phyloP scores from a whole-genome alignment of 2,113 vertebrate genomes.

The Eubucco bourcierii region DNA sequence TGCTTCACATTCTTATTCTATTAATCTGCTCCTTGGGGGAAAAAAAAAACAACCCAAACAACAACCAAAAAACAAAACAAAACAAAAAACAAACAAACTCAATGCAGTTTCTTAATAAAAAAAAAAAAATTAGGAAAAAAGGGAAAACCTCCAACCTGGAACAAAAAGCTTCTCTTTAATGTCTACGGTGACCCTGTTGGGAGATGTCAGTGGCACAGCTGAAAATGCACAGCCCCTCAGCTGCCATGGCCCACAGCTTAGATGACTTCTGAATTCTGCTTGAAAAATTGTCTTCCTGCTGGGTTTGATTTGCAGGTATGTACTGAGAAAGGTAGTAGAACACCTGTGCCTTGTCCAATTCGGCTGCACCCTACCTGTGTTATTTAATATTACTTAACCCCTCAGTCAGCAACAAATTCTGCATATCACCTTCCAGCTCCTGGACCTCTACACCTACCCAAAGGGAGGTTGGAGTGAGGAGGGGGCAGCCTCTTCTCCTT shows the following conservation, averaged over 20 bases:
- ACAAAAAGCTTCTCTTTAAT: fast-evolving
- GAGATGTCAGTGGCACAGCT: neutral
- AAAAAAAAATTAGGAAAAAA: too few species aligned
- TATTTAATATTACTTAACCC: neutral
- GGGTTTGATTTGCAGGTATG: neutral
- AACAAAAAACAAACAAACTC: neutral
- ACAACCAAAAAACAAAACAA: too few species aligned
- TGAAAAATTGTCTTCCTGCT: neutral
- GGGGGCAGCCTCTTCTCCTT: too few species aligned
- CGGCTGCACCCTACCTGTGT: neutral
- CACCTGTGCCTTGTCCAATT: neutral
- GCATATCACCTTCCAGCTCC: fast-evolving
- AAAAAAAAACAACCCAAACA: too few species aligned
- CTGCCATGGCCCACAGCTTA: fast-evolving
- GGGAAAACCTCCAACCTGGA: neutral
- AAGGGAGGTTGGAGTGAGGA: too few species aligned
- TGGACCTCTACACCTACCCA: neutral
- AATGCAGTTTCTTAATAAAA: neutral
- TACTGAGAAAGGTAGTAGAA: neutral
- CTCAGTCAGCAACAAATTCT: neutral
- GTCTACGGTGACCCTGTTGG: neutral
- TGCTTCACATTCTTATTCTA: neutral
- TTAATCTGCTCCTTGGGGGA: neutral
- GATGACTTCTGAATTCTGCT: neutral
- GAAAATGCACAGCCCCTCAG: too few species aligned